Percentiles rank a stretch among this genome's conserved stretches.
phyloP scores from a whole-genome alignment of 2,888 invertebrate species.

The Idaea aversata region DNA sequence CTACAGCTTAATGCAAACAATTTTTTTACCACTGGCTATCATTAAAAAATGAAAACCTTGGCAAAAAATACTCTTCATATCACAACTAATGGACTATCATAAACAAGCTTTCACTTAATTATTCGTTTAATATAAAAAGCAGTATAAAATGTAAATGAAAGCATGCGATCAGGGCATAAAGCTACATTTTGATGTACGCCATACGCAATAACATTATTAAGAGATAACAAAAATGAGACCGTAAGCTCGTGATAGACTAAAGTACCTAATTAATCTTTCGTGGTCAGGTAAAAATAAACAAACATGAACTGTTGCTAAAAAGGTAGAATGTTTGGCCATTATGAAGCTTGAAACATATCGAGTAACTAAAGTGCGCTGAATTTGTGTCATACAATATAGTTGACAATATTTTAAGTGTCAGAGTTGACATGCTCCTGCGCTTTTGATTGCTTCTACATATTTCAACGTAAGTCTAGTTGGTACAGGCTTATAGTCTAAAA shows the following conservation, averaged over 20 bases:
- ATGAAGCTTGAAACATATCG: no score
- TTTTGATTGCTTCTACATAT: background rate
- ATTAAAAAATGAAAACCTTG: background rate
- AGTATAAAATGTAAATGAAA: background rate
- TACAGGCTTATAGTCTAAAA: background rate
- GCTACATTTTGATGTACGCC: background rate
- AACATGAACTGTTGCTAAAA: no score
- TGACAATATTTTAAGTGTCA: background rate
- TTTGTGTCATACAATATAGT: background rate
- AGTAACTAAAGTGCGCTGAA: no score
- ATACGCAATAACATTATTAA: background rate
- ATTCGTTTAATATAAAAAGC: background rate
- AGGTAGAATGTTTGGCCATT: no score
- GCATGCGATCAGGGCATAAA: background rate
- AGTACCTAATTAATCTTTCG: background rate
- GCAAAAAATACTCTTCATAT: background rate
- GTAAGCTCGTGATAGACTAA: background rate
- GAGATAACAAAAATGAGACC: conserved; percentile 1
- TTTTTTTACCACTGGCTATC: no score
- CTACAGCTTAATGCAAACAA: no score
- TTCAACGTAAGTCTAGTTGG: background rate
- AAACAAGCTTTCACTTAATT: background rate
- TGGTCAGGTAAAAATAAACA: no score
- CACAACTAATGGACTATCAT: background rate
- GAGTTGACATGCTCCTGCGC: background rate